Percentiles rank a stretch among this genome's conserved stretches.
Evolutionary conservation across 1,140 invertebrate species (phyloP).

Genomic region (Platyscapa corneri): DNA sequence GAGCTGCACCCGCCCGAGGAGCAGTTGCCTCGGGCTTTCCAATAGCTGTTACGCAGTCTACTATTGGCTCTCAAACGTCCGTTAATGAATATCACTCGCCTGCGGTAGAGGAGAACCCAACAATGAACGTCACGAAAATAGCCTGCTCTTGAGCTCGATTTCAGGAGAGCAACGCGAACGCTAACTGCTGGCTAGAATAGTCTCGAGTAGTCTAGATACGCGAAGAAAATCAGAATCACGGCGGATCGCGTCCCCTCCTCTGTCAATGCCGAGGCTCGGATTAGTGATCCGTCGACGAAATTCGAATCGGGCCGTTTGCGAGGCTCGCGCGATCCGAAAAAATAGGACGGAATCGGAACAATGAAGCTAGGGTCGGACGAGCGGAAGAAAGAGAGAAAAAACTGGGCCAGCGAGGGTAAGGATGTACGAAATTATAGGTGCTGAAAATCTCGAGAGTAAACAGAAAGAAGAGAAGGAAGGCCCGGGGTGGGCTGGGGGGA

Average conservation of each 20-base stretch:
- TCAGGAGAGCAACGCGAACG: background rate
- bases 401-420: background rate
- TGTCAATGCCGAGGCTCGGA: constrained; percentile 22
- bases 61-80: background rate
- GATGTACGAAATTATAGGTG: constrained; percentile 63
- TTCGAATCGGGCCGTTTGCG: background rate
- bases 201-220: background rate
- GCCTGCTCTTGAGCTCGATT: constrained; percentile 15
- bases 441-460: constrained; percentile 64
- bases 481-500: constrained; percentile 6
- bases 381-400: background rate
- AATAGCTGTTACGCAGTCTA: background rate
- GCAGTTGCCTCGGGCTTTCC: background rate
- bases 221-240: constrained; percentile 33
- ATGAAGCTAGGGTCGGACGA: background rate
- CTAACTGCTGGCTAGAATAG: background rate
- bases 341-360: background rate
- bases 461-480: constrained; percentile 59
- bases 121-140: constrained; percentile 31
- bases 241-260: constrained; percentile 40
- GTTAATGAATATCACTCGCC: constrained; percentile 17
- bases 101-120: background rate
- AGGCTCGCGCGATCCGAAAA: background rate
- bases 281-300: constrained; percentile 18
- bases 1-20: too few species aligned